Evolutionary conservation across 2,888 invertebrate species (phyloP), one percentile per base, ranked within the genome.

Genomic region (Malthinus seriepunctatus): DNA sequence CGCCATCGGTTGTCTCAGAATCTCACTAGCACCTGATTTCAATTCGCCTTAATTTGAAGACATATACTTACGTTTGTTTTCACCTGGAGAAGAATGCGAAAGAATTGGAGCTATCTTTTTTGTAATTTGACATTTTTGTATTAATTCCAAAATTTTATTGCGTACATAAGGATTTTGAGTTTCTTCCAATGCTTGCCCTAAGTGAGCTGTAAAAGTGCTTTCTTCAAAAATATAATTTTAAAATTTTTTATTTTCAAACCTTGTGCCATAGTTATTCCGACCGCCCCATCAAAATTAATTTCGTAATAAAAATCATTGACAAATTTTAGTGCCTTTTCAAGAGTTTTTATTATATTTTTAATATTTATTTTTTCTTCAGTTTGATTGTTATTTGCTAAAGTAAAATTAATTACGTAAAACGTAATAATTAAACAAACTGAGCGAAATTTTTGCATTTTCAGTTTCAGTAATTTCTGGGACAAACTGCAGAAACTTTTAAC

Each of bases 271-370:
- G 72, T 73, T 8, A 80, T 53, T 10, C 79, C 79, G 11, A 78
- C 70, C 37, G 71, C 65, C 3, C 73, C 75, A 57, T 80, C 80
- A 12, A 76, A 64, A 64, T 79, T 79, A 67, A 80, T 73, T 59
- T 79, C 71, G 2, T 69, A 54, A 12, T 73, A 71, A 60, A 75
- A 74, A 11, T 66, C 59, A 11, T 68, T 60, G 52, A 78, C 67
- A 44, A 76, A 80, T 62, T 72, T 64, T 2, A 79, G 59, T 31
- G 71, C 65, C 45, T 69, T 72, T 33, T 65, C 51, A 2, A 78
- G 47, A 1, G 63, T 51, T 35, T 39, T 47, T 10, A 57, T 38
- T 8, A 59, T 42, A 47, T 51, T 54, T 10, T 60, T 42, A 39
- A 58, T 37, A 33, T 64, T 59, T 14, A 31, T 3, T 2, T 5